Conservation (phyloP, 2,797 vertebrate species). For the Salarias fasciatus region DNA sequence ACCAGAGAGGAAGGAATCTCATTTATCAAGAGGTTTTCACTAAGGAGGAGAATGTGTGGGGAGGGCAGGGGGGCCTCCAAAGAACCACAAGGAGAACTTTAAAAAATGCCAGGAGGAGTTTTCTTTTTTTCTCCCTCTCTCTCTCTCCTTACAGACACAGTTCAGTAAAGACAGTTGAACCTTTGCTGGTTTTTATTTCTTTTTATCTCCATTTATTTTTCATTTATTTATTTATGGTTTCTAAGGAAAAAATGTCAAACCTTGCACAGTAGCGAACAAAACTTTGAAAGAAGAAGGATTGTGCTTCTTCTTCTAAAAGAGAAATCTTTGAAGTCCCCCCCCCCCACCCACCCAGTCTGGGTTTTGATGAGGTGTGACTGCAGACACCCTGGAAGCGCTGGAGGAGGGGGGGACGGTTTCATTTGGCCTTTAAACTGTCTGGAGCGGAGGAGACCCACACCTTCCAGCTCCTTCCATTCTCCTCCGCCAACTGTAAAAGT, state of each 20-base stretch:
- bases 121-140: slow-evolving; percentile 1
- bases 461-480: slow-evolving; percentile 54
- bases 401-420: slow-evolving; percentile 49
- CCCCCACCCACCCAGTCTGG: slow-evolving; percentile 39
- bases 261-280: slow-evolving; percentile 8
- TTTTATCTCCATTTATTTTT: slow-evolving; percentile 8
- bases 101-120: slow-evolving; percentile 66
- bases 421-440: slow-evolving; percentile 65
- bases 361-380: slow-evolving; percentile 78
- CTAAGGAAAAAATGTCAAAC: neutral
- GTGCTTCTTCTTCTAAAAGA: neutral
- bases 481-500: slow-evolving; percentile 63
- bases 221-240: neutral
- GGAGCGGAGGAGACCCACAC: slow-evolving; percentile 54
- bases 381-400: slow-evolving; percentile 64
- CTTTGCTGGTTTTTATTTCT: slow-evolving; percentile 23
- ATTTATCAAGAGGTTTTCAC: slow-evolving; percentile 78
- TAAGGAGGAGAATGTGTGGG: slow-evolving; percentile 63
- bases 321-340: slow-evolving; percentile 57
- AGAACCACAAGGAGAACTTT: slow-evolving; percentile 68
- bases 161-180: slow-evolving; percentile 30
- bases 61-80: slow-evolving; percentile 58
- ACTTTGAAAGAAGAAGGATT: slow-evolving; percentile 43
- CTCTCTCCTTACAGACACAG: slow-evolving; percentile 36
- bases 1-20: slow-evolving; percentile 78